These are phyloP conservation scores for Choloepus didactylus DNA, from an alignment of 2,797 vertebrate genomes.

Conservation along the genomic window DNA sequence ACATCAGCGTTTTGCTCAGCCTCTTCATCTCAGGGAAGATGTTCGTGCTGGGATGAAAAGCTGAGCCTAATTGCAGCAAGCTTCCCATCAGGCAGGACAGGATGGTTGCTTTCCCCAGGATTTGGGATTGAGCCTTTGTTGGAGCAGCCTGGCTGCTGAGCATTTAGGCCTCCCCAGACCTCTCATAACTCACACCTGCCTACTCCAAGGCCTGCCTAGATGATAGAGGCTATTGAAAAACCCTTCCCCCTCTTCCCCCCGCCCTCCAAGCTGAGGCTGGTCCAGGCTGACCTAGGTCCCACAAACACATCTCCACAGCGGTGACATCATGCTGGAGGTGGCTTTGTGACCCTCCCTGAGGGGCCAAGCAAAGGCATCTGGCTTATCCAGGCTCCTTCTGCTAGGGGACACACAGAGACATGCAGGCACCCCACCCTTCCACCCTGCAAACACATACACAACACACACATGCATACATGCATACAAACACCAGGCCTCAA, in stretches of 20 bases:
- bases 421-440: not conserved
- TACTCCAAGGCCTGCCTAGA: not conserved
- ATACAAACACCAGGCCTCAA: not conserved
- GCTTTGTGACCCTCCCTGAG: not conserved
- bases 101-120: not conserved
- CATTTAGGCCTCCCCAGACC: not conserved
- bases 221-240: not conserved
- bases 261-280: not conserved
- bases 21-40: constrained; percentile 7
- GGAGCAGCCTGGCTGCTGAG: not conserved
- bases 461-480: not conserved
- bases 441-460: not conserved
- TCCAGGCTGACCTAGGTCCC: not conserved
- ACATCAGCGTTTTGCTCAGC: constrained; percentile 44
- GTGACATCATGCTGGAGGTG: not conserved
- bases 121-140: not conserved
- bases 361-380: not conserved
- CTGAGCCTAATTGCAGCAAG: not conserved
- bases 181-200: not conserved
- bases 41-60: not conserved
- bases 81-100: constrained; percentile 13
- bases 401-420: constrained; percentile 17
- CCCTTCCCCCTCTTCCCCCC: not conserved
- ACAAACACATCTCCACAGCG: constrained; percentile 10
- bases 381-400: not conserved